Base-by-base conservation (phyloP, 2,113 vertebrate genomes). In the Xerus inauris region DNA sequence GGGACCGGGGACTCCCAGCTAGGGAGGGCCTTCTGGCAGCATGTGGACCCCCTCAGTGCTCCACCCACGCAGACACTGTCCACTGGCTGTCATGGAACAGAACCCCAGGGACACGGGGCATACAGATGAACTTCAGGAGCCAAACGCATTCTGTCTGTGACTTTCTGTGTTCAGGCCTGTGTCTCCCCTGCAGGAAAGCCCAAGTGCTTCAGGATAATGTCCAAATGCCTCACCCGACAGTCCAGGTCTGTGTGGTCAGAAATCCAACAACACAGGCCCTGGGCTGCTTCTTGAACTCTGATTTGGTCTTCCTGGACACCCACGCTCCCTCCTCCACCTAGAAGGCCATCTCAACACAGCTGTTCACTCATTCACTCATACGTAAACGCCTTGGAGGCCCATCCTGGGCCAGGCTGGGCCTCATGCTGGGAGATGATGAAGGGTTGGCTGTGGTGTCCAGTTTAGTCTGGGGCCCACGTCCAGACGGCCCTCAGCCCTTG, bases 111-210 rank as follows among this genome's bases (percentile, higher is more conserved):
- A 10, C 38, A 0, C 1, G 3, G 64, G 5, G 0, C 5, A 28
- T 2, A 13, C n/a, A 28, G 1, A 30, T 49, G 84, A 14, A 8
- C 1, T 40, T 10, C 75, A 19, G 75, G 1, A 26, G 64, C 26
- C 0, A 1, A 26, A 26, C 9, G 80, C 3, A 11, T 22, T 5
- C 16, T 35, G 26, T 28, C 8, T 4, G 54, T 40, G 0, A 0
- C 0, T 3, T 40, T 30, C 69, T n/a, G 54, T 8, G 30, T 20
- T 6, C 42, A 30, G 35, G 42, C 0, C 14, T 30, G 24, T 24
- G 35, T 6, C 69, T 38, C 0, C 49, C 28, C 47, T 35, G 0
- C 54, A 28, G 54, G 17, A 11, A 22, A 20, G 1, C 9, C 38
- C 28, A 12, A 4, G 1, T 1, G 30, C 59, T 17, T 22, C 57